Percentiles rank a stretch among this genome's conserved stretches.
Conservation (phyloP, 2,113 vertebrate genomes). For the Rhinogobius similis region DNA sequence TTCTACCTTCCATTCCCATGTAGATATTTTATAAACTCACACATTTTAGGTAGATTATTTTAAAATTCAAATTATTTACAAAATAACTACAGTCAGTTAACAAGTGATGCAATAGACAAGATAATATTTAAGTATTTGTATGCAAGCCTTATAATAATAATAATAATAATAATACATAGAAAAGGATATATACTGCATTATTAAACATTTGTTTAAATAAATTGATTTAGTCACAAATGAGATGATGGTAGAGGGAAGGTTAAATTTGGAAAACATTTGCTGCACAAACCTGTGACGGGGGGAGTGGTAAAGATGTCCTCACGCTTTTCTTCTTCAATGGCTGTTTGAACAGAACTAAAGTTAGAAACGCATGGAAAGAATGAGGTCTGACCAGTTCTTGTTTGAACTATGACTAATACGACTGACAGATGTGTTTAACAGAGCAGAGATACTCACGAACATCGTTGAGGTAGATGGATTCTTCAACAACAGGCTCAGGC, state of each 20-base stretch:
- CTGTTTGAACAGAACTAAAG: slow-evolving; percentile 44
- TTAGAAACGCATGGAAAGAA: slow-evolving; percentile 13
- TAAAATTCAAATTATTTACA: too few species aligned
- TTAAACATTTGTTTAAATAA: too few species aligned
- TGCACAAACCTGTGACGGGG: background rate
- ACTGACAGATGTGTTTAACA: background rate
- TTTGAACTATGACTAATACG: background rate
- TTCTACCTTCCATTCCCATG: too few species aligned
- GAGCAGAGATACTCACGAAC: slow-evolving; percentile 48
- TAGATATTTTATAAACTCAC: too few species aligned
- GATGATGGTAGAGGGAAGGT: background rate
- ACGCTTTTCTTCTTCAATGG: background rate
- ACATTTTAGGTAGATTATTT: too few species aligned
- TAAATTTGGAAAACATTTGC: background rate
- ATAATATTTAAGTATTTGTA: too few species aligned
- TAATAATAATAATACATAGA: too few species aligned
- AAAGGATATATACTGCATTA: too few species aligned
- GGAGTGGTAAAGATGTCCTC: background rate
- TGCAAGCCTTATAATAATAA: too few species aligned
- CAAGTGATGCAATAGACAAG: background rate
- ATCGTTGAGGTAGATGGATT: slow-evolving; percentile 37
- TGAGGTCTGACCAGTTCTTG: slow-evolving; percentile 42
- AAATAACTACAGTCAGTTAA: too few species aligned
- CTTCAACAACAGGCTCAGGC: background rate
- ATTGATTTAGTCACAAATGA: too few species aligned